phyloP scores from a whole-genome alignment of 1,140 invertebrate species.

The Lepidostoma basale region DNA sequence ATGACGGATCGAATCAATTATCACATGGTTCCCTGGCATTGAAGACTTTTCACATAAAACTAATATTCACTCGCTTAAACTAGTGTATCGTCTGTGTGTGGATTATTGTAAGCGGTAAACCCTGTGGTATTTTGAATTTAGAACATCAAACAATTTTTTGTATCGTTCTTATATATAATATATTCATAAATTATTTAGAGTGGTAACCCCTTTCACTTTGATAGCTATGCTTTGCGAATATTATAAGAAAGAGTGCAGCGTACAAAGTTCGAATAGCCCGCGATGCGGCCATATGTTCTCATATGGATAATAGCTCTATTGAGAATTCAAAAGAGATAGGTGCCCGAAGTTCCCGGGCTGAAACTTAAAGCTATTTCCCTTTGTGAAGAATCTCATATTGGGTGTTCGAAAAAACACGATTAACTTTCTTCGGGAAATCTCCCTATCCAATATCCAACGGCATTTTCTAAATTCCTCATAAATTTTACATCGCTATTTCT shows the following conservation, averaged over 20 bases:
- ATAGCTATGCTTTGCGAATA: too few relatives aligned
- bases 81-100: neutral
- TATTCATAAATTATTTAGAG: too few relatives aligned
- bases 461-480: neutral
- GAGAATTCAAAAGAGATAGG: conserved; percentile 12
- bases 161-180: too few relatives aligned
- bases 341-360: conserved; percentile 21
- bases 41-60: conserved; percentile 36
- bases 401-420: conserved; percentile 2
- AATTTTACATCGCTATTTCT: neutral
- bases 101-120: too few relatives aligned
- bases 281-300: conserved; percentile 36
- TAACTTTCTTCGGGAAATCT: conserved; percentile 6
- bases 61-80: neutral
- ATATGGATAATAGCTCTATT: conserved; percentile 35
- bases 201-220: too few relatives aligned
- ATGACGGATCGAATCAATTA: conserved; percentile 56
- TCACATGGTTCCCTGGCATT: conserved; percentile 62
- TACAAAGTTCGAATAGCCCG: conserved; percentile 7
- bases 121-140: too few relatives aligned
- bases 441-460: conserved; percentile 11
- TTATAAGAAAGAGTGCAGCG: neutral
- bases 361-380: conserved; percentile 31
- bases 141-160: too few relatives aligned
- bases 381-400: conserved; percentile 8